Evolutionary conservation across 2,888 invertebrate species (phyloP).

Genomic region (Tricholauxania praeusta): DNA sequence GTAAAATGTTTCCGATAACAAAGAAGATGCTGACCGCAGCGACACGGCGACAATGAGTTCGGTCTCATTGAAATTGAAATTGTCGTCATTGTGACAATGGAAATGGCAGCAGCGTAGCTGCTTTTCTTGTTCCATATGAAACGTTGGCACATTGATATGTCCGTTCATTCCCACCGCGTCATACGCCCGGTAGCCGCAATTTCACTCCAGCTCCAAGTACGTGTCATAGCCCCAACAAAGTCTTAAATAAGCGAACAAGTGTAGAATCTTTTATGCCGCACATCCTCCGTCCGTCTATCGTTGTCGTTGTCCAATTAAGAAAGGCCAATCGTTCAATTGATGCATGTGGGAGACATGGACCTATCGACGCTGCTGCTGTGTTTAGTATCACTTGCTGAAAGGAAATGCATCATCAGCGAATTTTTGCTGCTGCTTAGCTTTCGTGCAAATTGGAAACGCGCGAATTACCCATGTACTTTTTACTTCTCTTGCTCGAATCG

Average conservation of each 20-base stretch:
- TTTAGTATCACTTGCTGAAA: constrained; percentile 55
- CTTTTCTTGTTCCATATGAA: background rate
- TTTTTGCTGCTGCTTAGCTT: constrained; percentile 41
- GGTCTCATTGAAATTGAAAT: constrained; percentile 33
- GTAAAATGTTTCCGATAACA: constrained; percentile 44
- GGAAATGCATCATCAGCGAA: constrained; percentile 60
- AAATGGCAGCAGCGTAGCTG: background rate
- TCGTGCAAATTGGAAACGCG: constrained; percentile 23
- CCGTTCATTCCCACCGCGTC: background rate
- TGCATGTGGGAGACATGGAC: constrained; percentile 18
- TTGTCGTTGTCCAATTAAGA: constrained; percentile 29
- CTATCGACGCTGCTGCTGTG: background rate
- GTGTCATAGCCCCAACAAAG: background rate
- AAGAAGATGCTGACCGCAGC: constrained; percentile 59
- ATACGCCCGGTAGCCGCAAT: background rate
- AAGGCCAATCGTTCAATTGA: constrained; percentile 35
- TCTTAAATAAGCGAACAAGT: background rate
- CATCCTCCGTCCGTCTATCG: background rate
- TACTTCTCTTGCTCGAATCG: constrained; percentile 32
- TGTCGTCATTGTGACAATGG: constrained; percentile 24
- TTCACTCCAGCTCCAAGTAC: background rate
- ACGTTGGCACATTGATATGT: constrained; percentile 5
- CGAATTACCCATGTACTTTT: constrained; percentile 50
- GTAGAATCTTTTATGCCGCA: constrained; percentile 18
- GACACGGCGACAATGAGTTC: constrained; percentile 27